Conservation (phyloP, 1,140 invertebrate genomes). For the Latrodectus geometricus region DNA sequence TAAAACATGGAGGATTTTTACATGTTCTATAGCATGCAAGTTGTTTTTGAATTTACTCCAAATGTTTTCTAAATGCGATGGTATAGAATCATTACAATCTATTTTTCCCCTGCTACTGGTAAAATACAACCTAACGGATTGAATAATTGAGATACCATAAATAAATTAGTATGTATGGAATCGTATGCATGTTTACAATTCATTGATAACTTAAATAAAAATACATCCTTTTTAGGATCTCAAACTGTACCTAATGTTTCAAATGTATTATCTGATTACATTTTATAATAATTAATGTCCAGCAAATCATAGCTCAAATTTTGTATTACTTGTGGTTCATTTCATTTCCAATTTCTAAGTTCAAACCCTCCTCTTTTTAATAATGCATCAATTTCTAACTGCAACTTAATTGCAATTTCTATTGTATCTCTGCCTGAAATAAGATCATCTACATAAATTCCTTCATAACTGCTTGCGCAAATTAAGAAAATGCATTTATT, state of each 20-base stretch:
- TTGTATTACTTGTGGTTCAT: constrained; percentile 53
- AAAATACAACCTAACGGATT: constrained; percentile 70
- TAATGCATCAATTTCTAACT: constrained; percentile 61
- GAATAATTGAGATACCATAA: constrained; percentile 67
- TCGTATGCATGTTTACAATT: background rate
- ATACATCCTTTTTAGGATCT: too few species aligned
- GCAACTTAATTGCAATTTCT: constrained; percentile 58
- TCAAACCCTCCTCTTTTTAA: constrained; percentile 65
- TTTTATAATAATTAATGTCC: background rate
- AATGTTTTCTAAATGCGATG: constrained; percentile 63
- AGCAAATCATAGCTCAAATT: constrained; percentile 29
- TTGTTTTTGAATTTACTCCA: constrained; percentile 67
- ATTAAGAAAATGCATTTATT: constrained; percentile 61
- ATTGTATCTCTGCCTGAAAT: constrained; percentile 54
- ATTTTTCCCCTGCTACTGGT: constrained; percentile 64
- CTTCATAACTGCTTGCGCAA: constrained; percentile 48
- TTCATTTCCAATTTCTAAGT: constrained; percentile 69
- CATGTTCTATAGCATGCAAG: background rate
- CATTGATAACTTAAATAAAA: too few species aligned
- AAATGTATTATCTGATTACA: too few species aligned
- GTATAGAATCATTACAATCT: constrained; percentile 62
- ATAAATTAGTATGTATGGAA: constrained; percentile 60
- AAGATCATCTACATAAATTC: constrained; percentile 58
- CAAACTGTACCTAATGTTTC: too few species aligned
- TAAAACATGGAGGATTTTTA: background rate